Percentiles rank a stretch among this genome's conserved stretches.
Conservation (phyloP, 2,113 vertebrate genomes). For the Pontoporia blainvillei region DNA sequence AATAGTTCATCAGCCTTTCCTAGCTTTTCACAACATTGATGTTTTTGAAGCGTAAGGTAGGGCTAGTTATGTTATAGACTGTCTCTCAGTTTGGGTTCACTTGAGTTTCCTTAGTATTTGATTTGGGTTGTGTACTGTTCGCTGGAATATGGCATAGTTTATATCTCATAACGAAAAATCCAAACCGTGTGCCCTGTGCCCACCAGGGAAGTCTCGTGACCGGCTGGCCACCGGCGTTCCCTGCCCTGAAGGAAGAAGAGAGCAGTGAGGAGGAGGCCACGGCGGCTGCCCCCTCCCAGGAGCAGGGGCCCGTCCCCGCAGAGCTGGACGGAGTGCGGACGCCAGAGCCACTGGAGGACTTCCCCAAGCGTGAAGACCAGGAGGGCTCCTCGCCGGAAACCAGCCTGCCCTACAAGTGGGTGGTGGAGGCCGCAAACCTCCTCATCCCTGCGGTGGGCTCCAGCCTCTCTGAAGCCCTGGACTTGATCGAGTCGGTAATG, state of each 20-base stretch:
- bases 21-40: background rate
- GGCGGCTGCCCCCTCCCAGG: background rate
- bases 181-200: background rate
- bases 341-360: constrained; percentile 58
- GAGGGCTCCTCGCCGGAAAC: constrained; percentile 71
- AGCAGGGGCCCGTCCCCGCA: constrained; percentile 37
- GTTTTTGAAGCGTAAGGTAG: background rate
- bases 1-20: background rate
- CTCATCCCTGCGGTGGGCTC: constrained; percentile 85
- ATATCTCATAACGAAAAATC: background rate
- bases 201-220: constrained; percentile 43
- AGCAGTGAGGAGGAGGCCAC: constrained; percentile 74
- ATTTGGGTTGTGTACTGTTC: background rate
- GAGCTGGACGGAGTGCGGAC: constrained; percentile 51
- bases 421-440: constrained; percentile 90
- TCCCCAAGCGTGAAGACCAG: constrained; percentile 52
- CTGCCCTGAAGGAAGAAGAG: constrained; percentile 79
- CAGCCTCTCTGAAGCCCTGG: constrained; percentile 90
- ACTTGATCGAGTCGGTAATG: constrained; percentile 93
- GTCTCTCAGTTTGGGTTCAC: background rate
- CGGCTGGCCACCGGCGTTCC: constrained; percentile 18
- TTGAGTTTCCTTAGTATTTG: background rate
- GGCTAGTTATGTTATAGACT: background rate
- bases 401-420: constrained; percentile 85
- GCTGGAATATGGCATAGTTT: background rate